These are phyloP conservation scores for Leucophora obtusa DNA, from an alignment of 2,888 invertebrate genomes.

Conservation along the genomic window DNA sequence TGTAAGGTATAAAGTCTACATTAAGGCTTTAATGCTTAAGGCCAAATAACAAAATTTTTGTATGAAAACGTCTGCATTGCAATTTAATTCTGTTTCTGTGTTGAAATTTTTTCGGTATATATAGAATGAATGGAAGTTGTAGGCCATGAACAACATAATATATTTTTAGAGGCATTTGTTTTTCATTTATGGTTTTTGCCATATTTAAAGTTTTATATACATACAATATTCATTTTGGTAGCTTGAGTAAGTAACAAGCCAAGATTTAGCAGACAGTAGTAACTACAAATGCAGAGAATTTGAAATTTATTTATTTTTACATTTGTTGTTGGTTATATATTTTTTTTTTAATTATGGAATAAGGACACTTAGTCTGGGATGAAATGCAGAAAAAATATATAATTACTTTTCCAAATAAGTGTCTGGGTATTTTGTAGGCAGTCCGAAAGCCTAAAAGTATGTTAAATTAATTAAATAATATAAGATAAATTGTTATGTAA, in stretches of 20 bases:
- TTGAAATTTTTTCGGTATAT: slow-evolving; percentile 8
- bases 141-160: slow-evolving; percentile 58
- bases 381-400: background rate
- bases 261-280: slow-evolving; percentile 3
- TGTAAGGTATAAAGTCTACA: slow-evolving; percentile 59
- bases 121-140: slow-evolving; percentile 52
- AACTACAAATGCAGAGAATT: background rate
- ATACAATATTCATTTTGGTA: background rate
- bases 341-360: slow-evolving; percentile 68
- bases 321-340: slow-evolving; percentile 26
- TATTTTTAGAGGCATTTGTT: slow-evolving; percentile 51
- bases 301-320: slow-evolving; percentile 14
- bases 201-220: slow-evolving; percentile 39
- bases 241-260: slow-evolving; percentile 1
- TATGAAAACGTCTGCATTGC: slow-evolving; percentile 50
- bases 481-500: background rate
- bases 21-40: slow-evolving; percentile 64
- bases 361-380: slow-evolving; percentile 66
- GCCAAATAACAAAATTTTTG: slow-evolving; percentile 47
- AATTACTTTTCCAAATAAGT: background rate
- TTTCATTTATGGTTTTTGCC: slow-evolving; percentile 49
- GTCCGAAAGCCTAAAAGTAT: slow-evolving; percentile 48
- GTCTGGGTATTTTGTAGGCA: background rate
- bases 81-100: slow-evolving; percentile 34
- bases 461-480: slow-evolving; percentile 55